Evolutionary conservation across 2,888 invertebrate species (phyloP), one percentile per base, ranked within the genome.

Genomic region (Nomada fucata): DNA sequence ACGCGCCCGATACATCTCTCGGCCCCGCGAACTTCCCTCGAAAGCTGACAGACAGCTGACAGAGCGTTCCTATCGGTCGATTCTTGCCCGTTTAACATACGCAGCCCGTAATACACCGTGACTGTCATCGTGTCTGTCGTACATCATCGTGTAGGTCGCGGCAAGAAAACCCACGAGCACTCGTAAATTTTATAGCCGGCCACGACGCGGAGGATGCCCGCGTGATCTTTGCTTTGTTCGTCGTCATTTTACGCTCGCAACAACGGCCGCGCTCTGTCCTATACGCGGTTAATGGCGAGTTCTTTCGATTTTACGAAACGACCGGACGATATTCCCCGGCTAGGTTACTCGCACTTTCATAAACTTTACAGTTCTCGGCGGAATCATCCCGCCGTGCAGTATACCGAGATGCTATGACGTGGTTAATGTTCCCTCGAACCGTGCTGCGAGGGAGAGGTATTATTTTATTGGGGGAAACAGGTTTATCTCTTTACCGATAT

Each of bases 71-170:
- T 71, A 73, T 78, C 74, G 64, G 52, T 29, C 78, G 76, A 84
- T 85, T 79, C 82, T 47, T 55, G 60, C 64, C 71, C 67, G 84
- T 79, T 78, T 71, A 73, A 81, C 83, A 70, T 82, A 85, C 70
- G 78, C 13, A 44, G 80, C 53, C 71, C 80, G 89, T 87, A 85
- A 88, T 88, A 76, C 77, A 76, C 77, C 76, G 75, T 63, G 82
- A 42, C 70, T 80, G 88, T 88, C 87, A 82, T 88, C 88, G 85
- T 79, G 75, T 71, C 75, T 79, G 81, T 78, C 88, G 86, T 79
- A 82, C 82, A 73, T 88, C 88, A 85, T 86, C 86, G 88, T 23
- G 68, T 60, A 50, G 86, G 59, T 50, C 67, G 65, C 65, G 47
- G 69, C 76, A 61, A 64, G 80, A 70, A 84, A 67, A 64, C 69